Conservation (phyloP, 64 coral and sea anemone genomes). For the Stichodactyla helianthus region DNA sequence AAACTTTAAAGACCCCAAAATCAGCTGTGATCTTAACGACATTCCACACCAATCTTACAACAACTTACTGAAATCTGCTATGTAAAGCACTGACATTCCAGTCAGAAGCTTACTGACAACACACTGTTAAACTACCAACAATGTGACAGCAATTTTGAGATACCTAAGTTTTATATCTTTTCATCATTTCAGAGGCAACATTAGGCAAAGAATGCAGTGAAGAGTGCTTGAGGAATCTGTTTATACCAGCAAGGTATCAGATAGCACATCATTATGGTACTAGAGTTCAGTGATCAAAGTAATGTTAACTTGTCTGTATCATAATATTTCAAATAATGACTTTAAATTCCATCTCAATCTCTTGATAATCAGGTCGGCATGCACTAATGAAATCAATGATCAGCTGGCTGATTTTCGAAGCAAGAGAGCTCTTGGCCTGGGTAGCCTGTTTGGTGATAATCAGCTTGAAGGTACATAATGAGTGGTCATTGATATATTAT, state of each 20-base stretch:
- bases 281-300: too few species aligned
- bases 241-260: conserved; percentile 33
- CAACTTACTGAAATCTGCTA: too few species aligned
- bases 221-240: conserved; percentile 30
- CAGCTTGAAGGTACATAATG: conserved; percentile 68
- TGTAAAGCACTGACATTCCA: too few species aligned
- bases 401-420: conserved; percentile 87
- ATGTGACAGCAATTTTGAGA: background rate
- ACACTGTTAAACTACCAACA: too few species aligned
- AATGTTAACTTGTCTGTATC: too few species aligned
- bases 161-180: background rate
- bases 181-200: conserved; percentile 10
- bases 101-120: too few species aligned
- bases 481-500: background rate
- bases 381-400: conserved; percentile 78
- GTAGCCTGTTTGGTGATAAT: conserved; percentile 97
- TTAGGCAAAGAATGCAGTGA: conserved; percentile 49
- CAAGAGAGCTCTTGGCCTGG: conserved; percentile 96
- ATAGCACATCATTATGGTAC: background rate
- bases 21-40: too few species aligned
- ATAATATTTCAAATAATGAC: too few species aligned
- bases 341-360: background rate
- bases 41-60: too few species aligned
- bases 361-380: conserved; percentile 43
- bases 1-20: too few species aligned